Evolutionary conservation across 2,888 invertebrate genomes (phyloP), one percentile per base, ranked within the genome.

Genomic region (Ischnura elegans): DNA sequence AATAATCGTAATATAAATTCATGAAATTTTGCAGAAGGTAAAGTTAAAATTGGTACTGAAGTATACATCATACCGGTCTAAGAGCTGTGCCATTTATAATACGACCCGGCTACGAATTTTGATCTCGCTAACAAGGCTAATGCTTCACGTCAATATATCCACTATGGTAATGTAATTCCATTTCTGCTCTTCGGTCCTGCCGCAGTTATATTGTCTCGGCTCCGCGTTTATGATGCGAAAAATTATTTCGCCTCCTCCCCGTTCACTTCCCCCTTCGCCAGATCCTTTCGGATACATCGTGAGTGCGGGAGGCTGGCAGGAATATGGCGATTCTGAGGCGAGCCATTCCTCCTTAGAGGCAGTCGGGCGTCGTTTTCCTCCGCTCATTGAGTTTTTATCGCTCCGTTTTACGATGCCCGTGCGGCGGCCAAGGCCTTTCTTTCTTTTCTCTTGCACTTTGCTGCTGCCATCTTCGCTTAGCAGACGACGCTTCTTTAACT

Each of bases 321-420:
- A 46, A 43, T 46, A n/a, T 86, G 45, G 86, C 86, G 43, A 46
- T 86, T 45, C 19, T 86, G 86, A 86, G 21, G 45, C 46, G 19
- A 86, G 2, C 86, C 86, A 86, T 86, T 45, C 45, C 76, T 36
- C 25, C 2, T 13, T 10, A 13, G 10, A 10, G 86, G 25, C 86
- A 25, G 45, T 25, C 21, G 25, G 8, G 46, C 45, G 86, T 86
- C 36, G 45, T 46, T 86, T n/a, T 45, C 86, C 46, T 21, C 45
- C 46, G 25, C 86, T 86, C 86, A 86, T 86, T 86, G 86, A 43
- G 45, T 86, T 86, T 86, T 86, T 86, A 86, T 86, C 46, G 86
- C 46, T 46, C 25, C 5, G n/a, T 86, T 86, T 86, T 86, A 86
- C 46, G 86, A 86, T 25, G 46, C 86, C 21, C 3, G 29, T 5